Evolutionary conservation across 2,888 invertebrate genomes (phyloP).

Genomic region (Chironomus tentans): DNA sequence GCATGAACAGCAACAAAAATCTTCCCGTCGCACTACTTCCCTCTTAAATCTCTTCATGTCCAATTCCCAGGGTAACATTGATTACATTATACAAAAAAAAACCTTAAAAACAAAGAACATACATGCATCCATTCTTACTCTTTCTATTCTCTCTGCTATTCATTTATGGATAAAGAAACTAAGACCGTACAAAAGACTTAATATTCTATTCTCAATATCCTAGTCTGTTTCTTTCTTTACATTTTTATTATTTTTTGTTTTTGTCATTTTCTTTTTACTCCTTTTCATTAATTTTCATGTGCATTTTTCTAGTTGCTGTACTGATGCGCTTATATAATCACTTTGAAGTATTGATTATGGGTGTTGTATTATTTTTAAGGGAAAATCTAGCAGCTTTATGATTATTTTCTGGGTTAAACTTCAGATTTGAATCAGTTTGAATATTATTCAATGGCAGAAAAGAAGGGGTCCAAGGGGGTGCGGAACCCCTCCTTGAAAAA

Average conservation of each 20-base stretch:
- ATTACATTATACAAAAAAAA: neutral
- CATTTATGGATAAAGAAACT: neutral
- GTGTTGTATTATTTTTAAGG: no score
- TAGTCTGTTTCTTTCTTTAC: neutral
- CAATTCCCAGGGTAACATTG: conserved; percentile 78
- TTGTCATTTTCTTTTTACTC: neutral
- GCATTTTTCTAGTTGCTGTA: no score
- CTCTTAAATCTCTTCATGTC: conserved; percentile 92
- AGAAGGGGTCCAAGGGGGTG: no score
- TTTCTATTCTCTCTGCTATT: neutral
- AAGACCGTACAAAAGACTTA: no score
- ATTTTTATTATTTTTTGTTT: neutral
- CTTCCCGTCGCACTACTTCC: conserved; percentile 87
- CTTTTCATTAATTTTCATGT: neutral
- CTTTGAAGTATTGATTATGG: no score
- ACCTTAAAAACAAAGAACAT: neutral
- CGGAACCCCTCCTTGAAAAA: no score
- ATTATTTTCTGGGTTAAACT: no score
- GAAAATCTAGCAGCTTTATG: no score
- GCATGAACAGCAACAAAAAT: conserved; percentile 45
- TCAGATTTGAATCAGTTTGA: no score
- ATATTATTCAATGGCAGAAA: no score
- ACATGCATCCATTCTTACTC: neutral
- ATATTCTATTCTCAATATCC: no score
- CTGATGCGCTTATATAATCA: no score